Evolutionary conservation across 2,797 vertebrate genomes (phyloP), one percentile per base, ranked within the genome.

Genomic region (Emydoidea blandingii): DNA sequence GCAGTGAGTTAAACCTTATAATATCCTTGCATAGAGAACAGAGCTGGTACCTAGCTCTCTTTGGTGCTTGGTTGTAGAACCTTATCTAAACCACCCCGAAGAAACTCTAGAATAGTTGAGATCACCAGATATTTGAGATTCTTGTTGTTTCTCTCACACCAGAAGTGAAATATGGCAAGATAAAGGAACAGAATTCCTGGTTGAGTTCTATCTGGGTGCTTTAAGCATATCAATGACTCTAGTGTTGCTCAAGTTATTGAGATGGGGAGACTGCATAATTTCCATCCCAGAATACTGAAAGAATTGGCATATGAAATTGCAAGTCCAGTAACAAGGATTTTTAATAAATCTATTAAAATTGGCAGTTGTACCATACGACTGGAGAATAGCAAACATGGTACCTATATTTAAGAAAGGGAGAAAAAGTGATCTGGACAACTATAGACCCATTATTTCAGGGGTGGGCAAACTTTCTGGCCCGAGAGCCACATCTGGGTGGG

Each of bases 171-270:
- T 11, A 92, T 2, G 8, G 16, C 47, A 7, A 44, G 15, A n/a
- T 4, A 81, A 85, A 44, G 8, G 44, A 31, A 65, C 37, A 37
- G 2, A 8, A 62, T 1, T 29, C 21, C 89, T 52, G 29, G 49
- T 50, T 14, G 49, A 23, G 68, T 34, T 81, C 62, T 47, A 7
- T 3, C 23, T 59, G 56, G 52, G 21, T 0, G 0, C 0, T 3
- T 10, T 9, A 72, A 1, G 0, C 0, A 74, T 0, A 0, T 29
- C 15, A 76, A 12, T 47, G 72, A 47, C 7, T 47, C 31, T 62
- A 21, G 9, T 37, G 65, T 68, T 68, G n/a, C 65, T 68, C n/a
- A 68, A 68, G n/a, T 68, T 21, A 37, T 19, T 37, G n/a, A 37
- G 34, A 34, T 10, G 18, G 65, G 18, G n/a, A n/a, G 34, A 68